Conservation (phyloP, 2,113 vertebrate genomes). For the Tetrao urogallus region DNA sequence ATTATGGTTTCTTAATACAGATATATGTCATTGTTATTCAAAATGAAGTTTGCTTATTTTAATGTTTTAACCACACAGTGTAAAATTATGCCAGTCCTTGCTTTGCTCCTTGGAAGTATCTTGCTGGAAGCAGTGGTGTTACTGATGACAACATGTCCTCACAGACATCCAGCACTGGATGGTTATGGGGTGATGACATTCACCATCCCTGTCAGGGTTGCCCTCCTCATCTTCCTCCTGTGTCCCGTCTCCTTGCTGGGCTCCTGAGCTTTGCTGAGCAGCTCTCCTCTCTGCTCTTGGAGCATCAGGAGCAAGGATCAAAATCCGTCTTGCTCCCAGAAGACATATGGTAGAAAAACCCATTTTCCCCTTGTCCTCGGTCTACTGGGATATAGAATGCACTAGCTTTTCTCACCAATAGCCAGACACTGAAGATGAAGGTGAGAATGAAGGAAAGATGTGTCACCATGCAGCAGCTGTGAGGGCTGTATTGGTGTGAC, state of each 20-base stretch:
- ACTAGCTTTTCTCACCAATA: neutral
- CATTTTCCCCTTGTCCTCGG: neutral
- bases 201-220: neutral
- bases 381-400: neutral
- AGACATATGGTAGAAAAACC: neutral
- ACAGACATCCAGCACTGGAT: neutral
- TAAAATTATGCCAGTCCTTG: neutral
- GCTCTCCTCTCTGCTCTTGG: neutral
- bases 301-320: neutral
- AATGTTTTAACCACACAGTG: neutral
- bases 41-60: constrained; percentile 1
- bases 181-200: neutral
- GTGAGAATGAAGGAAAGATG: neutral
- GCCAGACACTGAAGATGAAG: neutral
- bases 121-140: fast-evolving
- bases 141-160: neutral
- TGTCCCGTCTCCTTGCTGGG: neutral
- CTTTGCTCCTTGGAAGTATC: neutral
- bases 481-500: neutral
- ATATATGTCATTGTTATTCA: neutral
- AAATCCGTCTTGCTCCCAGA: neutral
- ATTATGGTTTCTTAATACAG: neutral
- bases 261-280: neutral
- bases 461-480: neutral
- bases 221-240: neutral